Conservation (phyloP, 2,797 vertebrate species). For the Labeo calbasu region DNA sequence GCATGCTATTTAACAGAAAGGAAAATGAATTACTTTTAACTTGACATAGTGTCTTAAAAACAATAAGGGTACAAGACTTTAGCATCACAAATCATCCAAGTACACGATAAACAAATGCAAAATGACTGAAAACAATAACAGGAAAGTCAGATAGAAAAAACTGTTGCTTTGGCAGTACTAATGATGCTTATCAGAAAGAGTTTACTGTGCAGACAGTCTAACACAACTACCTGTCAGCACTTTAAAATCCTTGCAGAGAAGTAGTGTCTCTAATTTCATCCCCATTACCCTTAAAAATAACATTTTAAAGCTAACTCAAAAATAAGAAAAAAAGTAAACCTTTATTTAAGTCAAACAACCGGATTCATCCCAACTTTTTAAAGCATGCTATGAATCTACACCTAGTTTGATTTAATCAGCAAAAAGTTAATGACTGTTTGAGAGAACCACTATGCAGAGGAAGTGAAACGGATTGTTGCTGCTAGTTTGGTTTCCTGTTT, state of each 20-base stretch:
- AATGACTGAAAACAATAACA: background rate
- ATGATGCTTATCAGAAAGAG: background rate
- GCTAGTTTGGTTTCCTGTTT: constrained; percentile 11
- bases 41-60: background rate
- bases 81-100: background rate
- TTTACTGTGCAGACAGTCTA: background rate
- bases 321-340: background rate
- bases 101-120: background rate
- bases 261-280: background rate
- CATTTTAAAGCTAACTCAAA: background rate
- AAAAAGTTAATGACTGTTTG: background rate
- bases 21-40: background rate
- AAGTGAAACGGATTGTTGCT: background rate
- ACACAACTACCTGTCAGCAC: background rate
- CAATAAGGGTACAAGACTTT: background rate
- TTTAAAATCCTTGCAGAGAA: background rate
- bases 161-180: background rate
- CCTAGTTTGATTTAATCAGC: constrained; percentile 3
- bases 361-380: background rate
- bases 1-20: background rate
- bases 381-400: background rate
- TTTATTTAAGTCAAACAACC: background rate
- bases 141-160: background rate
- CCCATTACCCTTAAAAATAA: background rate
- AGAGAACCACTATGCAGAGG: background rate